phyloP scores from a whole-genome alignment of 2,888 invertebrate genomes.

The Xylota sylvarum region DNA sequence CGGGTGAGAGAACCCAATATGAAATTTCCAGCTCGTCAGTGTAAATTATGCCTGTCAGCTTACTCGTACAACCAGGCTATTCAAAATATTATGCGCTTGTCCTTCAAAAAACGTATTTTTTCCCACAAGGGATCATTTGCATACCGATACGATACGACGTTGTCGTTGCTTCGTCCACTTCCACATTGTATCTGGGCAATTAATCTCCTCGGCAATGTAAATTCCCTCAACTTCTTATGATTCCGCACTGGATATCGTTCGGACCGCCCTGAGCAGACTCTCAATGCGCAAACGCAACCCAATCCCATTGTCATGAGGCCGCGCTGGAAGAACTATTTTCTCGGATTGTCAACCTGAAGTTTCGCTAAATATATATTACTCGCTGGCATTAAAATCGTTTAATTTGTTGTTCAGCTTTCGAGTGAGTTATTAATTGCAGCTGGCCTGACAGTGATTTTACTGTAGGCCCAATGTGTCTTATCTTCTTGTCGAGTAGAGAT shows the following conservation, averaged over 20 bases:
- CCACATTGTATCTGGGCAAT: constrained; percentile 66
- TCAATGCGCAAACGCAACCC: constrained; percentile 57
- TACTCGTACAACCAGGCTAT: neutral
- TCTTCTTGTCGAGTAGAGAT: constrained; percentile 26
- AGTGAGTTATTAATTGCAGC: constrained; percentile 77
- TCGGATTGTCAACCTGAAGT: constrained; percentile 69
- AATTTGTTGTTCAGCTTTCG: constrained; percentile 77
- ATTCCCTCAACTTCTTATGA: constrained; percentile 56
- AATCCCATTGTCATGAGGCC: constrained; percentile 61
- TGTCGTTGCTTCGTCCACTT: constrained; percentile 30
- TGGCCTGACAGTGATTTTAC: constrained; percentile 75
- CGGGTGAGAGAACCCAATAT: no score
- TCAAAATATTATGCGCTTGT: neutral
- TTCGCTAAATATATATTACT: constrained; percentile 75
- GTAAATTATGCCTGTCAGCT: neutral
- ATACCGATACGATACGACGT: constrained; percentile 32
- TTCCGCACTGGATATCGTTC: constrained; percentile 53
- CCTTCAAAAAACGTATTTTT: constrained; percentile 44
- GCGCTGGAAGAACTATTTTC: constrained; percentile 53
- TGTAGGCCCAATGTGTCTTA: constrained; percentile 75
- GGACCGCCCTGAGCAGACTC: constrained; percentile 72
- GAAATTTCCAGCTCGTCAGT: neutral
- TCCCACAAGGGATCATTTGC: constrained; percentile 52
- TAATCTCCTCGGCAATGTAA: constrained; percentile 66
- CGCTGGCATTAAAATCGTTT: constrained; percentile 76